These are phyloP conservation scores for Esox lucius DNA, from an alignment of 2,797 vertebrate species.

Conservation along the genomic window DNA sequence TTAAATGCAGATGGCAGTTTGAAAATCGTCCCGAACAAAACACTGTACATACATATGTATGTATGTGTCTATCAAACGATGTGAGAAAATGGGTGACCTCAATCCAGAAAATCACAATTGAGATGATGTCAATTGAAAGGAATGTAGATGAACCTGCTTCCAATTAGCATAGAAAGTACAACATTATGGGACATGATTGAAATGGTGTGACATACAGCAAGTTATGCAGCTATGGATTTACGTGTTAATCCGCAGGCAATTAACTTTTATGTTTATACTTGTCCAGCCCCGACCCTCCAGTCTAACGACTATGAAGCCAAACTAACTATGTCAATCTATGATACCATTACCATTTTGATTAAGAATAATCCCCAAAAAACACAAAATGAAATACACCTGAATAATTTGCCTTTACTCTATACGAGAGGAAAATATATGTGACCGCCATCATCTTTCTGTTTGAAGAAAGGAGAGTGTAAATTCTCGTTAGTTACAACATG, in stretches of 20 bases:
- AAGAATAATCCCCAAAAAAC: conserved; percentile 31
- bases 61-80: conserved; percentile 33
- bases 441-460: not conserved
- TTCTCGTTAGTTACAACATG: conserved; percentile 2
- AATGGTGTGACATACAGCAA: not conserved
- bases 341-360: conserved; percentile 20
- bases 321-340: not conserved
- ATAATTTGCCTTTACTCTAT: conserved; percentile 22
- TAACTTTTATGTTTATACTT: not conserved
- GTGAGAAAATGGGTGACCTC: conserved; percentile 31
- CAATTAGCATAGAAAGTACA: conserved; percentile 39
- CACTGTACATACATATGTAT: conserved; percentile 28
- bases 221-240: not conserved
- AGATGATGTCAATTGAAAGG: conserved; percentile 20
- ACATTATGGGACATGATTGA: not conserved
- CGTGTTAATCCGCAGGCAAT: not conserved
- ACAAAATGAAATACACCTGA: conserved; percentile 39
- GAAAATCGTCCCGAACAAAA: conserved; percentile 10
- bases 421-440: not conserved
- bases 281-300: too few species aligned
- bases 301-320: not conserved
- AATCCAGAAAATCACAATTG: not conserved
- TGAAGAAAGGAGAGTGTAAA: not conserved
- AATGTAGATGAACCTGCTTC: conserved; percentile 21
- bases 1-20: conserved; percentile 20